Evolutionary conservation across 2,888 invertebrate species (phyloP), one percentile per base, ranked within the genome.

Genomic region (Microctonus hyperodae): DNA sequence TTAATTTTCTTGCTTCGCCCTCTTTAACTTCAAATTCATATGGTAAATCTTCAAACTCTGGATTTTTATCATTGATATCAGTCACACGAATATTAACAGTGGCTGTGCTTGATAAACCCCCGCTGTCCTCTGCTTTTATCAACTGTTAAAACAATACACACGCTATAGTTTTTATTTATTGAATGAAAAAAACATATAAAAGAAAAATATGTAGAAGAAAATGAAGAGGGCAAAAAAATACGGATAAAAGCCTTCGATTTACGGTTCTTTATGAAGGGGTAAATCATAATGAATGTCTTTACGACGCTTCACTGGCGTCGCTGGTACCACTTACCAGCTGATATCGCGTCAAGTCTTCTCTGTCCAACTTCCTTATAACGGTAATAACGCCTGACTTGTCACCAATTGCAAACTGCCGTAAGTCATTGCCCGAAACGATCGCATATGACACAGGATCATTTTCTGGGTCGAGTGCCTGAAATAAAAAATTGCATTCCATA

Each of bases 41-140:
- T 0, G 94, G 93, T 71, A 92, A 87, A 22, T 88, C 88, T n/a
- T 92, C 89, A 78, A 96, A 96, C 78, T 92, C 93, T 0, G 96
- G 96, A 81, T 95, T 95, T 77, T 95, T 94, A 79, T 96, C 96
- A 79, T 96, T 96, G 70, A 95, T 94, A 76, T 96, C 96, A 0
- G 94, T 94, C 1, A 96, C 93, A 79, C 92, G 92, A 65, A 96
- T 92, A 76, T 95, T 94, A 0, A 96, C 92, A 0, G 93, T 94
- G 0, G 94, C 92, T 1, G 92, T 93, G 75, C 91, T 93, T 0
- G 91, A 90, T 40, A 95, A 83, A 53, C 92, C 93, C 1, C 94
- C 95, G 25, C 92, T 90, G 79, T 96, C 96, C 83, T 94, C 94
- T 0, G 95, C 95, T 85, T 89, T 91, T 60, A 96, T 89, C 78